Percentiles rank a stretch among this genome's conserved stretches.
Evolutionary conservation across 2,888 invertebrate species (phyloP).

Genomic region (Adineta ricciae): DNA sequence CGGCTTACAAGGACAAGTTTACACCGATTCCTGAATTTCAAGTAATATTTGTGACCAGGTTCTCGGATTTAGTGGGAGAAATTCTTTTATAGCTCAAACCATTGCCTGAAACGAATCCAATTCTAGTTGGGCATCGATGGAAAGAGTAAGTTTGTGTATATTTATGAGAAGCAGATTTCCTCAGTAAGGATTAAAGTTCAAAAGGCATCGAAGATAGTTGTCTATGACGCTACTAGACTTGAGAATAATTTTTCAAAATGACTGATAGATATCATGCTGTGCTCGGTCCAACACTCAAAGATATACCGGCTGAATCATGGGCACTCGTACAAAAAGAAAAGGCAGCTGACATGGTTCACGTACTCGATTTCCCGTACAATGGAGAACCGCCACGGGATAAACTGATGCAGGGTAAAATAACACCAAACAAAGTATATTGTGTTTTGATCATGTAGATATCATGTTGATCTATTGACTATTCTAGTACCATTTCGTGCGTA

Average conservation of each 20-base stretch:
- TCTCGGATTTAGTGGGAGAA: not conserved
- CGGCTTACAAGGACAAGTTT: not conserved
- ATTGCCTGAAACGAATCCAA: not conserved
- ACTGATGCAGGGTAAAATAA: not conserved
- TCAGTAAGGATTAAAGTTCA: no score
- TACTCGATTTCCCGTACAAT: not conserved
- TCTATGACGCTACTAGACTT: no score
- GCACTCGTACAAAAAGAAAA: not conserved
- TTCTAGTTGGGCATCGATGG: not conserved
- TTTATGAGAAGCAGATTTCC: no score
- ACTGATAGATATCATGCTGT: no score
- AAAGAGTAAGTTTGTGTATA: not conserved
- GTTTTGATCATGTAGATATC: no score
- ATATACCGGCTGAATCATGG: not conserved
- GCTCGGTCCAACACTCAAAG: not conserved
- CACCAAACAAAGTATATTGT: not conserved
- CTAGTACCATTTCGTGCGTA: not conserved
- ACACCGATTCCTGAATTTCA: not conserved
- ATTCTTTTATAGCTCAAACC: not conserved
- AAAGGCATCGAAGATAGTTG: no score
- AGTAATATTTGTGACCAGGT: not conserved
- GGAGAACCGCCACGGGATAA: not conserved
- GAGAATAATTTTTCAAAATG: no score
- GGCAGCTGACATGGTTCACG: not conserved
- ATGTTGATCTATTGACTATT: not conserved